Base-by-base conservation (phyloP, 2,113 vertebrate species). In the Pseudopipra pipra region DNA sequence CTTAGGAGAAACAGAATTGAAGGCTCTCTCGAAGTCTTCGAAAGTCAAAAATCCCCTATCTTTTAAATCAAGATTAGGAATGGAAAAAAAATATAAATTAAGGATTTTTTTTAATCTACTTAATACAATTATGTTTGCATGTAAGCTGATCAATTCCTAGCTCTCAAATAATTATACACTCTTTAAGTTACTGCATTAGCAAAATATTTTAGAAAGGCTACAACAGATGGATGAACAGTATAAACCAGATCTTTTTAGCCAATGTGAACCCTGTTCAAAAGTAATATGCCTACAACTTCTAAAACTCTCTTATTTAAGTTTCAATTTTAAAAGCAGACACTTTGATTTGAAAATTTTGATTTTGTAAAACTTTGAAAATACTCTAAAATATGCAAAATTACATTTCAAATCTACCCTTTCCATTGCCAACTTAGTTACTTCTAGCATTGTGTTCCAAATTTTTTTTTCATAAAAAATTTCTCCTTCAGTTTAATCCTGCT, bases 11-110 rank as follows among this genome's bases (percentile, higher is more conserved):
- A 98, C 71, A 11, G 72, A 97, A 33, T 14, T 93, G 80, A 98
- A 98, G 12, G 96, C 96, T 89, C 92, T 97, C 80, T 96, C 96
- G 93, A 98, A 98, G 96, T 98, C 98, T 87, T 98, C 97, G 74
- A 97, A 89, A 70, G 97, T 97, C 63, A 98, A 96, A 97, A 98
- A 98, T 58, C 96, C 95, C 92, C 80, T 97, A 81, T 96, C 96
- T 98, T 96, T 59, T 90, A 66, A 85, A 86, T 71, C 59, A 95
- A 90, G 65, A 79, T n/a, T n/a, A 74, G 85, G 70, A 63, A 95
- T 67, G 51, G 44, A 87, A 87, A 78, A 67, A 81, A 22, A 89
- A 58, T 41, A 33, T 20, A 66, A 92, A 66, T 52, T 14, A 37
- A 4, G 12, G 18, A 2, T 0, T 2, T 16, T 55, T 33, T 67